These are phyloP conservation scores for Hyalella azteca DNA, from an alignment of 2,888 invertebrate genomes.

Conservation along the genomic window DNA sequence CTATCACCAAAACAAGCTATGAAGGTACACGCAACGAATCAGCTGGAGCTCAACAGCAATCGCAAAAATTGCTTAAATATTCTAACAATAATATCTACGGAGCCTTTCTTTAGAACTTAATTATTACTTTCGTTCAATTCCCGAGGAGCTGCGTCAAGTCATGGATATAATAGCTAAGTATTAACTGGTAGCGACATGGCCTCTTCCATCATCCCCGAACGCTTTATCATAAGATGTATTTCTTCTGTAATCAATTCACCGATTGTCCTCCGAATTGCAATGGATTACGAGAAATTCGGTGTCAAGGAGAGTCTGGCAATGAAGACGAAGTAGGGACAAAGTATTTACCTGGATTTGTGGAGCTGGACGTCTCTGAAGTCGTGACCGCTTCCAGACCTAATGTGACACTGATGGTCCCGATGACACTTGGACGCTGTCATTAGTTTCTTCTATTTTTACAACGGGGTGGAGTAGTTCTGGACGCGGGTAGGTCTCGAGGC, in stretches of 20 bases:
- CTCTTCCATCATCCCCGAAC: too few species aligned
- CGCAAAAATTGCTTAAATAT: too few species aligned
- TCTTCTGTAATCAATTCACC: not conserved
- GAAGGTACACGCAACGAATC: too few species aligned
- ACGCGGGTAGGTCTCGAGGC: not conserved
- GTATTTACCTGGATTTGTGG: not conserved
- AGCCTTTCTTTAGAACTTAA: too few species aligned
- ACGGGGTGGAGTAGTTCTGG: too few species aligned
- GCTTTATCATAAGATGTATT: not conserved
- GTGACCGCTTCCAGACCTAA: not conserved
- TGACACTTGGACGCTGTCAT: not conserved
- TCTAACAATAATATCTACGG: too few species aligned
- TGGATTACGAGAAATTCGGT: not conserved
- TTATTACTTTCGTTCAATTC: too few species aligned
- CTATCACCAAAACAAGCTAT: too few species aligned
- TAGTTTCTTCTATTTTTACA: not conserved
- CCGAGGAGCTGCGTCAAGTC: too few species aligned
- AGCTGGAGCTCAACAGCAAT: too few species aligned
- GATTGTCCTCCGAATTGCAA: not conserved
- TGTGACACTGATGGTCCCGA: conserved; percentile 22
- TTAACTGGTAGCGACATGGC: too few species aligned
- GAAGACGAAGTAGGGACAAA: not conserved
- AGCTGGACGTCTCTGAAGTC: not conserved
- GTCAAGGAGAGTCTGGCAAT: not conserved
- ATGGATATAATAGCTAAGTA: too few species aligned